phyloP scores from a whole-genome alignment of 1,140 invertebrate genomes.

The Marisa cornuarietis region DNA sequence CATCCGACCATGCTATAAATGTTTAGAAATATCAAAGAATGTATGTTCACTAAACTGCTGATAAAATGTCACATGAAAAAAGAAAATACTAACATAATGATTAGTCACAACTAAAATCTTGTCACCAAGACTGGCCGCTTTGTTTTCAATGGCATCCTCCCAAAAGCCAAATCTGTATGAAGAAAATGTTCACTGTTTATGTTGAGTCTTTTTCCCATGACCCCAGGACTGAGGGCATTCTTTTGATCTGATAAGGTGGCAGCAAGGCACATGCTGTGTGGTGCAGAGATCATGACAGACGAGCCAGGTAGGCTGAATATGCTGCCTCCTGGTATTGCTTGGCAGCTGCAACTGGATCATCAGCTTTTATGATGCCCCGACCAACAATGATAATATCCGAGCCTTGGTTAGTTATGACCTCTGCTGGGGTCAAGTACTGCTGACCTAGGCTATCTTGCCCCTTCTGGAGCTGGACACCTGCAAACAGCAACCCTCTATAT shows the following conservation, averaged over 20 bases:
- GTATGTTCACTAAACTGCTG: too few relatives aligned
- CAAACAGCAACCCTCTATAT: neutral
- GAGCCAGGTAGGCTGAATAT: conserved; percentile 78
- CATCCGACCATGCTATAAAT: too few relatives aligned
- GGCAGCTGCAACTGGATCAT: conserved; percentile 74
- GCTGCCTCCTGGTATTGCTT: conserved; percentile 78
- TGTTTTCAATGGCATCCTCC: neutral
- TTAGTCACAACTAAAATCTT: too few relatives aligned
- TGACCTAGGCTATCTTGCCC: conserved; percentile 74
- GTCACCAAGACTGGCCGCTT: neutral
- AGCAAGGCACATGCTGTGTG: neutral
- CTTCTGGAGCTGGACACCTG: conserved; percentile 75
- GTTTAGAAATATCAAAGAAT: too few relatives aligned
- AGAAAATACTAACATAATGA: too few relatives aligned
- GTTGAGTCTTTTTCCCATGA: too few relatives aligned
- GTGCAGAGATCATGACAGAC: conserved; percentile 12
- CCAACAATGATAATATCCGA: conserved; percentile 95
- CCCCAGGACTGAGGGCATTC: neutral
- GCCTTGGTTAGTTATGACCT: conserved; percentile 80
- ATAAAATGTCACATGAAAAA: too few relatives aligned
- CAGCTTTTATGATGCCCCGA: conserved; percentile 81
- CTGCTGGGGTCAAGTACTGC: conserved; percentile 83
- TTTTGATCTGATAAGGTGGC: neutral
- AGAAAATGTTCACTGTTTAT: neutral
- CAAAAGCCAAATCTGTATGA: neutral